Conservation (phyloP, 2,797 vertebrate species). For the Sardinella longiceps region DNA sequence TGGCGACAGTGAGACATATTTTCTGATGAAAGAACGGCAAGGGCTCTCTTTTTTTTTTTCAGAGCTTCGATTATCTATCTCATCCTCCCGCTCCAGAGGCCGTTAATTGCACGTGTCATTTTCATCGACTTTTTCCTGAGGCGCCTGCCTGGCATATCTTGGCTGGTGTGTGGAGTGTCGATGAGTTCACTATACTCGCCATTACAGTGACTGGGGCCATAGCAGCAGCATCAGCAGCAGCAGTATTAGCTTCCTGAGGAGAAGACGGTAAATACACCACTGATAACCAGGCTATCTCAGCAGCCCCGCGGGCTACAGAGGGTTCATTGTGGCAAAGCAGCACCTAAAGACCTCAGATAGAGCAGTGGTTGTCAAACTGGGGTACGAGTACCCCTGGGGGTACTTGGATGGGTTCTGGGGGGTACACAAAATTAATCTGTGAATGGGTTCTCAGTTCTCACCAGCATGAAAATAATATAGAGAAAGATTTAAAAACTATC, state of each 20-base stretch:
- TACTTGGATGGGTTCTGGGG: no score
- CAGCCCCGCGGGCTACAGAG: neutral
- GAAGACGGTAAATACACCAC: neutral
- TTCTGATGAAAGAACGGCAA: neutral
- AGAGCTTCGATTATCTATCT: neutral
- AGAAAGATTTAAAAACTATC: no score
- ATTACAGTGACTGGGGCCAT: neutral
- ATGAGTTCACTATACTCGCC: neutral
- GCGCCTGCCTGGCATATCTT: neutral
- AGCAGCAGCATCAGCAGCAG: no score
- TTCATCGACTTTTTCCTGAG: neutral
- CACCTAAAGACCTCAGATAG: neutral
- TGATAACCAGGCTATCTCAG: neutral
- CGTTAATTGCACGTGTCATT: conserved; percentile 1
- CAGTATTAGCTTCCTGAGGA: neutral
- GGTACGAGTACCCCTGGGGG: no score
- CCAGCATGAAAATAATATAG: no score
- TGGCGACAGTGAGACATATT: neutral
- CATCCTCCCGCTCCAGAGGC: neutral
- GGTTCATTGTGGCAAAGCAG: neutral
- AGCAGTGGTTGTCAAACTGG: no score
- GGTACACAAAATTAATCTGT: no score
- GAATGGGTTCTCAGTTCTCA: no score
- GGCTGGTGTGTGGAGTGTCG: neutral
- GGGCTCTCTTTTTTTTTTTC: neutral